Evolutionary conservation across 2,797 vertebrate genomes (phyloP).

Genomic region (Macropodus opercularis): DNA sequence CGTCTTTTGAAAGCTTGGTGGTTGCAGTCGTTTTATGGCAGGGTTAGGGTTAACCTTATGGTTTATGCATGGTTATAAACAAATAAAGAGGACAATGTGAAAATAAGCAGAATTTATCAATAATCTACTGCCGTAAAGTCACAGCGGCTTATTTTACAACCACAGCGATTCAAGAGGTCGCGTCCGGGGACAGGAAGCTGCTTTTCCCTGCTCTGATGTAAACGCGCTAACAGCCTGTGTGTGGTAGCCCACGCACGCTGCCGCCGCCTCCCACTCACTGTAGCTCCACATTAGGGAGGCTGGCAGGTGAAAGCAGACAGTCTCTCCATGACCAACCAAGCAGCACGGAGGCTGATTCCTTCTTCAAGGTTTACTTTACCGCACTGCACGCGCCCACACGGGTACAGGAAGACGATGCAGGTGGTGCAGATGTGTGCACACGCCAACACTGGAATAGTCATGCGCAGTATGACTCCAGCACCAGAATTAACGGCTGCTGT

Average conservation of each 20-base stretch:
- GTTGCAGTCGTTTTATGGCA: no score
- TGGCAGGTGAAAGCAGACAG: conserved; percentile 64
- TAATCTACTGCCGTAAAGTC: not conserved
- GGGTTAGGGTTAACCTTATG: no score
- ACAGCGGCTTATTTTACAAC: not conserved
- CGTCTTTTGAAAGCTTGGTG: no score
- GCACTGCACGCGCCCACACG: conserved; percentile 31
- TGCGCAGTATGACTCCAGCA: no score
- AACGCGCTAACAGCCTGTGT: conserved; percentile 45
- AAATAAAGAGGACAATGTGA: no score
- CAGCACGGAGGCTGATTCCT: conserved; percentile 39
- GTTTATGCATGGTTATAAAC: no score
- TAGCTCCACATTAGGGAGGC: conserved; percentile 48
- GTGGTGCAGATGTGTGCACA: conserved; percentile 9
- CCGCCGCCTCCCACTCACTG: conserved; percentile 66
- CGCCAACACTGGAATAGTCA: not conserved
- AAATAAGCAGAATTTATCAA: no score
- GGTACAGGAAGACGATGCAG: conserved; percentile 3
- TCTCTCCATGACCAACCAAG: conserved; percentile 50
- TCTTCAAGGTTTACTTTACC: conserved; percentile 37
- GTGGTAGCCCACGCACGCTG: conserved; percentile 55
- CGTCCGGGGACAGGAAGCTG: conserved; percentile 10
- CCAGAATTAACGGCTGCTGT: no score
- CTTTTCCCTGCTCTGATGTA: conserved; percentile 25
- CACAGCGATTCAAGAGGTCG: not conserved